Evolutionary conservation across 2,797 vertebrate species (phyloP).

Genomic region (Falco novaeseelandiae): DNA sequence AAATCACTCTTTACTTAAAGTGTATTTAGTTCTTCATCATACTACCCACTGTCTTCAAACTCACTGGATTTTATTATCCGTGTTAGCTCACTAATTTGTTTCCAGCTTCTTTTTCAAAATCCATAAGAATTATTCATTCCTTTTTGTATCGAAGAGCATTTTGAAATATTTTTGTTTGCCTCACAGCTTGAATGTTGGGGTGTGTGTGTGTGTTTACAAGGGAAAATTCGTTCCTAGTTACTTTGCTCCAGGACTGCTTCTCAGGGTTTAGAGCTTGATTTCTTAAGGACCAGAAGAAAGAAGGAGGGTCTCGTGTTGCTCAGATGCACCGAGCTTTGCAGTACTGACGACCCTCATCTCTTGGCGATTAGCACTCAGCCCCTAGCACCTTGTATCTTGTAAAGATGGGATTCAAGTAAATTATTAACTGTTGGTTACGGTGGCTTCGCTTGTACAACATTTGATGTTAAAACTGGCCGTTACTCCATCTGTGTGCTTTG

Average conservation of each 20-base stretch:
- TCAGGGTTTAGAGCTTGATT: neutral
- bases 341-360: neutral
- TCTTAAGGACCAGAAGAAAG: neutral
- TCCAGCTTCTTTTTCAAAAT: neutral
- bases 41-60: neutral
- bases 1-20: neutral
- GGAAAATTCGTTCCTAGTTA: neutral
- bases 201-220: neutral
- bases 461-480: neutral
- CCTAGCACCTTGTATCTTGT: neutral
- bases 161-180: neutral
- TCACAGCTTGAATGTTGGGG: fast-evolving
- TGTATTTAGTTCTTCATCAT: neutral
- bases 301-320: neutral
- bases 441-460: neutral
- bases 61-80: neutral
- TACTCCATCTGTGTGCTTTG: constrained; percentile 36
- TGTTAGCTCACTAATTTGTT: neutral
- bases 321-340: neutral
- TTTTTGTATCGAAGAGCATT: neutral
- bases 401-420: neutral
- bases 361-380: neutral
- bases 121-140: neutral
- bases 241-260: neutral
- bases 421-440: neutral